Base-by-base conservation (phyloP, 2,888 invertebrate species). In the Thereva nobilitata region DNA sequence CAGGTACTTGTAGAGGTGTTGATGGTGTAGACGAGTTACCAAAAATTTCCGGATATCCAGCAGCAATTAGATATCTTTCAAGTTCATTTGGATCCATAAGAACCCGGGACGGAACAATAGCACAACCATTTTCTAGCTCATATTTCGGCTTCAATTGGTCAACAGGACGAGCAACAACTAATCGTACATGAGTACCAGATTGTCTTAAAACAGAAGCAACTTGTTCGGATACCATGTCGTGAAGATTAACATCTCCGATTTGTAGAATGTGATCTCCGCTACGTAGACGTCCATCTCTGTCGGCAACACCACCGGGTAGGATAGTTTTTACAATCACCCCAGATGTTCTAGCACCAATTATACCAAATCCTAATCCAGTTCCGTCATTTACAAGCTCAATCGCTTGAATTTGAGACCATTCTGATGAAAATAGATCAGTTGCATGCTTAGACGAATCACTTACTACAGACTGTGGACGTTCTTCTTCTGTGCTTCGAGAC, bases 271-370 rank as follows among this genome's bases (percentile, higher is more conserved):
- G 98, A 82, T 99, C 99, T 5, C 98, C 98, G 76, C 97, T 96
- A 76, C 93, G 93, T 57, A 99, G 85, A 57, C 97, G 87, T n/a
- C 95, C 95, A 83, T 99, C 97, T 73, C 95, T 87, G 82, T 98
- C 97, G 6, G 99, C 97, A 3, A 97, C 96, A 64, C 98, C 98
- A 5, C 97, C 98, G 0, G 97, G 95, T 68, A 98, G 84, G 73
- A 99, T 97, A 10, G 98, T 98, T 82, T 99, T 99, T 9, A 99
- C 97, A 71, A 99, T 97, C n/a, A 99, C 98, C 5, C 99, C 98
- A 72, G 97, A 97, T 72, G 95, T 95, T 74, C 97, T 88, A 56
- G 93, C 94, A 35, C 98, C 98, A 76, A 99, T 97, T 76, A 99
- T 99, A 69, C 96, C 99, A 83, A 99, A 99, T 45, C 99, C 99